Evolutionary conservation across 2,113 vertebrate species (phyloP), one percentile per base, ranked within the genome.

Genomic region (Amazona guildingii): DNA sequence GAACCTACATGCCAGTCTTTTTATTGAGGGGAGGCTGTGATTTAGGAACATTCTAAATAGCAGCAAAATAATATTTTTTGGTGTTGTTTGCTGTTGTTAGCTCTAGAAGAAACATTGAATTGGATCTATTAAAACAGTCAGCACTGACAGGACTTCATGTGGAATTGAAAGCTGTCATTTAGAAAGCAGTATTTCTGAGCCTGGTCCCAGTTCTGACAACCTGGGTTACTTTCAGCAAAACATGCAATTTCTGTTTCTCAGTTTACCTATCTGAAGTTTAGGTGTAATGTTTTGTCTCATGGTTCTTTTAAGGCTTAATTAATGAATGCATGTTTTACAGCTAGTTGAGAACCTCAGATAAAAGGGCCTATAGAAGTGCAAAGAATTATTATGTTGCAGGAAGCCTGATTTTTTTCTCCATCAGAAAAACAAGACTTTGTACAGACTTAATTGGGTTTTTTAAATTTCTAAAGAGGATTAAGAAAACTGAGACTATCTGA

Each of bases 381-480:
- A 91, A 88, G 31, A 57, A 54, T 92, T 95, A 95, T 91, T 88
- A 87, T 72, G 33, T 94, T 95, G 54, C 79, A 93, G 73, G 74
- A 95, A 95, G 66, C 25, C 64, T 82, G 87, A 79, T 94, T 94
- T 96, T 96, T 57, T 88, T 94, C 83, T 76, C 73, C 62, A 88
- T 82, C 79, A 92, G 52, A 88, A 92, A 96, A 92, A 76, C 21
- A 88, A 87, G 82, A 96, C 91, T 97, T 92, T 94, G 81, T 96
- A 76, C 67, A 92, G 95, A 95, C 72, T 95, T 96, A 97, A 97
- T 96, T 97, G 82, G 29, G 3, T 88, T 93, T 94, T 92, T 86
- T 21, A 44, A 90, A 96, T 94, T 91, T 96, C 91, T 97, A 95
- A 96, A 95, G 95, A 96, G 94, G 96, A 96, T 96, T 96, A 96